phyloP scores from a whole-genome alignment of 2,113 vertebrate genomes.

The Campylomormyrus numenius region DNA sequence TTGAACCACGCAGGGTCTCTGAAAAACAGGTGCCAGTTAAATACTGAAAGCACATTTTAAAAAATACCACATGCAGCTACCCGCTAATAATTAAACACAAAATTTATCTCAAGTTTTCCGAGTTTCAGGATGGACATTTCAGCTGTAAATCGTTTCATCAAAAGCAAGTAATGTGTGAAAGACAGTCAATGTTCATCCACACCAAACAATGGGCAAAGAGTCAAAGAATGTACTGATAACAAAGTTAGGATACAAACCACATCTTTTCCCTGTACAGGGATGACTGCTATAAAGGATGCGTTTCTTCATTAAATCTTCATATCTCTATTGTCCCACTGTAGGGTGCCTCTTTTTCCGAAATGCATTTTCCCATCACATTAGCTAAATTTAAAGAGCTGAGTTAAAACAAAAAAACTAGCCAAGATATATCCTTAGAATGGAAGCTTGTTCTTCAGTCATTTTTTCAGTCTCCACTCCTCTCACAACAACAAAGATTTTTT shows the following conservation, averaged over 20 bases:
- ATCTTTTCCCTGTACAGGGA: background rate
- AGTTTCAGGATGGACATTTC: background rate
- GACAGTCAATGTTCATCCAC: background rate
- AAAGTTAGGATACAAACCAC: background rate
- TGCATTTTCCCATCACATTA: background rate
- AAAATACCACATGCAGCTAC: background rate
- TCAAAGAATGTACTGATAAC: background rate
- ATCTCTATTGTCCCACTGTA: background rate
- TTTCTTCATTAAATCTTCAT: background rate
- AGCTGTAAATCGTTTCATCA: background rate
- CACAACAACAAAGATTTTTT: background rate
- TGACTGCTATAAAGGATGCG: background rate
- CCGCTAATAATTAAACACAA: constrained; percentile 2
- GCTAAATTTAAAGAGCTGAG: background rate
- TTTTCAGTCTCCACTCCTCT: background rate
- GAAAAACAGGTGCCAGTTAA: constrained; percentile 24
- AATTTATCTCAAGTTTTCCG: background rate
- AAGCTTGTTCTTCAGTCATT: background rate
- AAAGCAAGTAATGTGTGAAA: background rate
- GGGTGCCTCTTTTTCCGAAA: background rate
- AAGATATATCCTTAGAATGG: background rate
- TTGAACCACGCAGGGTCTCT: constrained; percentile 87
- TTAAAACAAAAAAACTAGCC: background rate
- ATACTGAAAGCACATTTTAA: background rate
- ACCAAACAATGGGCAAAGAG: background rate